Evolutionary conservation across 2,113 vertebrate species (phyloP).

Genomic region (Scomber colias): DNA sequence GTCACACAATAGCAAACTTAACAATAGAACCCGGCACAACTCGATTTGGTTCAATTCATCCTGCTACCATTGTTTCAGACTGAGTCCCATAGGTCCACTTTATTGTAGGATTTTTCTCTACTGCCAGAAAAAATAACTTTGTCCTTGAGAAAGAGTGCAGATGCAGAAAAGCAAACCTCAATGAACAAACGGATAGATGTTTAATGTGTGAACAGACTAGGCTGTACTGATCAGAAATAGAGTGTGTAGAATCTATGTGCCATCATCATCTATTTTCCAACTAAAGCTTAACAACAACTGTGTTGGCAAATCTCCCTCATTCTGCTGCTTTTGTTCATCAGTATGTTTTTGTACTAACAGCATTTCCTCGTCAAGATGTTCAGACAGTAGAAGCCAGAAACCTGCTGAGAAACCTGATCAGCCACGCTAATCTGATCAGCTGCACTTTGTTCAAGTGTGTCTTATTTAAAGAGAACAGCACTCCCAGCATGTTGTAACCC

Average conservation of each 20-base stretch:
- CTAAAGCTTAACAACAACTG: constrained; percentile 11
- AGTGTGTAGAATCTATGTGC: constrained; percentile 18
- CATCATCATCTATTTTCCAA: constrained; percentile 17
- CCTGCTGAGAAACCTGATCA: constrained; percentile 75
- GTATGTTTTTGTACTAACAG: constrained; percentile 38
- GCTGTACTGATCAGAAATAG: constrained; percentile 1
- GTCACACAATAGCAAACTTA: constrained; percentile 57
- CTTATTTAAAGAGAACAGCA: constrained; percentile 77
- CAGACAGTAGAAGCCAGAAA: constrained; percentile 64
- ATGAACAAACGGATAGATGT: constrained; percentile 21
- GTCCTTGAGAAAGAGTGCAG: constrained; percentile 49
- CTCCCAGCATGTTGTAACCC: constrained; percentile 73
- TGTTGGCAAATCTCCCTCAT: not conserved
- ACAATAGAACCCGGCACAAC: constrained; percentile 60
- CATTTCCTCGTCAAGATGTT: constrained; percentile 61
- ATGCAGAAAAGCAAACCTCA: constrained; percentile 19
- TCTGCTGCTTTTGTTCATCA: constrained; percentile 13
- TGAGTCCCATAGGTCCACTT: constrained; percentile 64
- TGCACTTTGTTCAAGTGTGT: constrained; percentile 75
- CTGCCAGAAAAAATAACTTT: constrained; percentile 42
- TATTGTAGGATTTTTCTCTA: constrained; percentile 54
- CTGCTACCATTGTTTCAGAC: constrained; percentile 68
- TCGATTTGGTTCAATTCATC: constrained; percentile 51
- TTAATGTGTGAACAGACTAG: constrained; percentile 15
- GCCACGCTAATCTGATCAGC: constrained; percentile 80